These are phyloP conservation scores for Spinus pinus DNA, from an alignment of 2,797 vertebrate genomes.

Conservation along the genomic window DNA sequence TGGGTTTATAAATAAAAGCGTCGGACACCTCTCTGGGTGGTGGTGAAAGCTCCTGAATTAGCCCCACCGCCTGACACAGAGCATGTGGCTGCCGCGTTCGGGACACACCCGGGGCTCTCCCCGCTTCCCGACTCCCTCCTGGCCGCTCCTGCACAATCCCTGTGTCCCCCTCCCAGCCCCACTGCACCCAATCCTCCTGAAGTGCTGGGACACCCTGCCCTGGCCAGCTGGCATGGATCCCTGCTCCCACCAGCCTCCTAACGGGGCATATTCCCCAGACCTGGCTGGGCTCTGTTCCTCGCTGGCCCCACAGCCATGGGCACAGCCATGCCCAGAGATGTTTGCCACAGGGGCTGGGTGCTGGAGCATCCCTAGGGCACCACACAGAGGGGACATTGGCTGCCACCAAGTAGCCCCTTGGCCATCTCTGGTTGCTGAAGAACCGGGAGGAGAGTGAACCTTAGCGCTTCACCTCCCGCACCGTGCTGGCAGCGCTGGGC, in stretches of 20 bases:
- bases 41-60: constrained; percentile 34
- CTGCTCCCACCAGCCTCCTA: not conserved
- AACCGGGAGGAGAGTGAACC: not conserved
- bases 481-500: not conserved
- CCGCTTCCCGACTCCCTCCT: rapidly evolving
- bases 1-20: constrained; percentile 31
- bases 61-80: not conserved
- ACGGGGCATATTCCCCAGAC: rapidly evolving
- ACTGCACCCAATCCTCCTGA: not conserved
- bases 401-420: rapidly evolving
- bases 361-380: not conserved
- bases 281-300: not conserved
- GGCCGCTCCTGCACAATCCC: not conserved
- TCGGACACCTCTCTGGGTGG: constrained; percentile 31
- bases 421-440: not conserved
- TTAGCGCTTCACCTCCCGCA: not conserved
- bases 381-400: rapidly evolving
- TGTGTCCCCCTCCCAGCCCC: not conserved
- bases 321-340: rapidly evolving
- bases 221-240: not conserved
- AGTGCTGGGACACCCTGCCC: not conserved
- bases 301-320: not conserved
- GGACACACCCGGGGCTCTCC: not conserved
- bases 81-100: not conserved
- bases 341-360: not conserved